Conservation (phyloP, 2,113 vertebrate genomes). For the Sturnus vulgaris region DNA sequence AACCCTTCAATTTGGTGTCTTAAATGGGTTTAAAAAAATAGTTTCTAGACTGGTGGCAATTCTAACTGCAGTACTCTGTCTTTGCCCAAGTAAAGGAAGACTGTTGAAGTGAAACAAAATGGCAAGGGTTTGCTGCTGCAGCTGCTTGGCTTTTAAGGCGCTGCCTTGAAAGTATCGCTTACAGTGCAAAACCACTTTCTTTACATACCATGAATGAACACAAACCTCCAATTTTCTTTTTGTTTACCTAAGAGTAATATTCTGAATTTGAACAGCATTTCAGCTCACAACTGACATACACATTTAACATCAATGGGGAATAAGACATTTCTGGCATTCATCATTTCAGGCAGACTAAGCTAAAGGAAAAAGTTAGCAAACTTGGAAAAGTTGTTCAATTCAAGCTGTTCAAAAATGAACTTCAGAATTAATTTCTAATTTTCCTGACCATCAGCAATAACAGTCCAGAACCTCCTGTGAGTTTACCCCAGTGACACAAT, state of each 20-base stretch:
- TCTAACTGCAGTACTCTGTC: neutral
- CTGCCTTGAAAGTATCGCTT: neutral
- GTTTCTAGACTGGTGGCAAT: neutral
- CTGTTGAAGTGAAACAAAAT: neutral
- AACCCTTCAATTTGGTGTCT: neutral
- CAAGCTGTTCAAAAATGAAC: neutral
- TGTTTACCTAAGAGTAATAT: neutral
- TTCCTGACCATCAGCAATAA: neutral
- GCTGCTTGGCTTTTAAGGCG: neutral
- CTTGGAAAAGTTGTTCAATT: neutral
- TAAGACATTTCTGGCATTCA: neutral
- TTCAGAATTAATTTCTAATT: neutral
- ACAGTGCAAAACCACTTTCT: neutral
- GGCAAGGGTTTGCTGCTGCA: neutral
- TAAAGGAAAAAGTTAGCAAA: neutral
- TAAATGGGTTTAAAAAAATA: neutral
- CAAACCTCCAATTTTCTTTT: neutral
- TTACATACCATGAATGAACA: neutral
- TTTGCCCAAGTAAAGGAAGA: neutral
- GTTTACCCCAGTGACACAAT: neutral
- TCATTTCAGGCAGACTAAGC: neutral
- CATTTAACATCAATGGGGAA: neutral
- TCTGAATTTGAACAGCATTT: neutral
- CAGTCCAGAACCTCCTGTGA: neutral
- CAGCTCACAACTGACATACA: neutral